Evolutionary conservation across 2,797 vertebrate species (phyloP).

Genomic region (Tapera naevia): DNA sequence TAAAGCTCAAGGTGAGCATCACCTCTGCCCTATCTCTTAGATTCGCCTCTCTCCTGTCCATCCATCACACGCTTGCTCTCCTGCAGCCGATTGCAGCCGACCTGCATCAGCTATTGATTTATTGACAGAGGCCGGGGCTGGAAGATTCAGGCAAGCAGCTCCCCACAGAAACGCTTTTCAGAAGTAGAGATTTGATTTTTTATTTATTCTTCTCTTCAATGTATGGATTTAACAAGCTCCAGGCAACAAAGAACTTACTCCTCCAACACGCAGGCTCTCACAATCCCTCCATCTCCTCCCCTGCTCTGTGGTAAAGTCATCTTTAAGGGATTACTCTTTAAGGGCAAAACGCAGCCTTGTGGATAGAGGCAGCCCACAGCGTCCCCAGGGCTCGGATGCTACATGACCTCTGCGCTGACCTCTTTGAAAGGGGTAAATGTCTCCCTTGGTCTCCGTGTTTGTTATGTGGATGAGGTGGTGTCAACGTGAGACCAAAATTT

Average conservation of each 20-base stretch:
- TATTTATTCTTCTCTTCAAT: conserved; percentile 69
- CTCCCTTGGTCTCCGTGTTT: not conserved
- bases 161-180: conserved; percentile 70
- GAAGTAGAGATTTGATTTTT: conserved; percentile 69
- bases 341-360: not conserved
- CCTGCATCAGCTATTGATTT: conserved; percentile 76
- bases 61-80: conserved; percentile 59
- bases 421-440: not conserved
- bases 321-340: conserved; percentile 32
- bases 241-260: conserved; percentile 63
- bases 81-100: conserved; percentile 67
- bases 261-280: conserved; percentile 36
- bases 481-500: not conserved
- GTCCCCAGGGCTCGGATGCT: not conserved
- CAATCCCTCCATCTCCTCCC: conserved; percentile 12
- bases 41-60: conserved; percentile 50
- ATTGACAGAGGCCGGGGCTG: conserved; percentile 62
- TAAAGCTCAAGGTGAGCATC: conserved; percentile 61
- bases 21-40: conserved; percentile 59
- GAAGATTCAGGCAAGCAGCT: conserved; percentile 69
- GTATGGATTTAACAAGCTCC: conserved; percentile 68
- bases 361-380: not conserved
- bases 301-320: not conserved
- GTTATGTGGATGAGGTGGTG: not conserved
- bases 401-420: not conserved